Evolutionary conservation across 2,797 vertebrate genomes (phyloP).

Genomic region (Phaenicophaeus curvirostris): DNA sequence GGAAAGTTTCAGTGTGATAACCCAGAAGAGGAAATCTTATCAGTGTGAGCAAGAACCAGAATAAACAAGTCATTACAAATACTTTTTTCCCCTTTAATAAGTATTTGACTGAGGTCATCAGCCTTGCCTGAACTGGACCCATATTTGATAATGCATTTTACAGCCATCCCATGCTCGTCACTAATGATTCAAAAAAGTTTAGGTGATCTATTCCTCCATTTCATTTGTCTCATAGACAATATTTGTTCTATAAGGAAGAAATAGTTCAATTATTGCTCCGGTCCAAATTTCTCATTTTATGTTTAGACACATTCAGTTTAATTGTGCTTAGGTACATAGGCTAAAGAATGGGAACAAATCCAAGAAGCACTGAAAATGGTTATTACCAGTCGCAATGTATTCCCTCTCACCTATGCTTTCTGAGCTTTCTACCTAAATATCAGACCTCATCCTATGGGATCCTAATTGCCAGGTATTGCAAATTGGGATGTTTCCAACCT

Average conservation of each 20-base stretch:
- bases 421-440: background rate
- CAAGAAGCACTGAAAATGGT: background rate
- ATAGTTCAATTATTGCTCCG: background rate
- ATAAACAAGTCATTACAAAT: conserved; percentile 61
- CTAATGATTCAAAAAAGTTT: background rate
- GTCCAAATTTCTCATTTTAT: background rate
- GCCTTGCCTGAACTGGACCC: background rate
- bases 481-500: background rate
- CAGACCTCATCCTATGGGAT: background rate
- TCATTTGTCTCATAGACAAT: background rate
- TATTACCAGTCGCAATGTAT: background rate
- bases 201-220: background rate
- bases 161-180: rapidly evolving
- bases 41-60: conserved; percentile 50
- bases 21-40: conserved; percentile 34
- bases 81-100: conserved; percentile 59
- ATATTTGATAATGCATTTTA: background rate
- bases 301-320: background rate
- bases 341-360: background rate
- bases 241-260: background rate
- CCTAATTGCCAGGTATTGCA: background rate
- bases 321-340: background rate
- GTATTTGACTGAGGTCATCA: conserved; percentile 57
- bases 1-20: conserved; percentile 9
- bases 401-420: background rate